Evolutionary conservation across 2,888 invertebrate species (phyloP), one percentile per base, ranked within the genome.

Genomic region (Drosophila neonasuta): DNA sequence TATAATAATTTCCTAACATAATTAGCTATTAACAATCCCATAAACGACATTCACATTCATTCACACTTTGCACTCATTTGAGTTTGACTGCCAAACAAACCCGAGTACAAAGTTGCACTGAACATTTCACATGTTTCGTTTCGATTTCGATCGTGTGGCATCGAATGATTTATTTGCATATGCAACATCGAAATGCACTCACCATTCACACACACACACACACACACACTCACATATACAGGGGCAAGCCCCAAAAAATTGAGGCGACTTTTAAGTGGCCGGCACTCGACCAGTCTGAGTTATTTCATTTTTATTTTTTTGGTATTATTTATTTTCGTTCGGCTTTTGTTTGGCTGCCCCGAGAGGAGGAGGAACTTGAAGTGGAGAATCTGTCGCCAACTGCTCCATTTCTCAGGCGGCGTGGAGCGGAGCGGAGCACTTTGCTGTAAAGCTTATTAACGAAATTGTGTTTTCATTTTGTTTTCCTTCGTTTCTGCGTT

Each of bases 121-220:
- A 50, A 50, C 30, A 73, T 72, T 34, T 51, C 56, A 30, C 72
- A 48, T 62, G 56, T 45, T 24, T 36, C 8, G 17, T 63, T 46
- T 30, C 34, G 57, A 20, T 32, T 20, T 49, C 51, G 50, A 52
- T 49, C 55, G 41, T 52, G 20, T 13, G 24, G 24, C n/a, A 50
- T 59, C 55, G 71, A 70, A 76, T 80, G 80, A 80, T 86, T 86
- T 81, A 86, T 81, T 81, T 81, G 84, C 81, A 83, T 86, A 81
- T 81, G 80, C 86, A 81, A 81, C 81, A 81, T 76, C 81, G 84
- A 81, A 81, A 81, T 86, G 81, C 81, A 81, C 81, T 81, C 86
- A 81, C 84, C 58, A 68, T 45, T 45, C 65, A 41, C 46, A 34
- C 39, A 41, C 24, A 24, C 46, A 34, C 39, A 41, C 24, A 24